Evolutionary conservation across 1,140 invertebrate species (phyloP).

Genomic region (Sinella curviseta): DNA sequence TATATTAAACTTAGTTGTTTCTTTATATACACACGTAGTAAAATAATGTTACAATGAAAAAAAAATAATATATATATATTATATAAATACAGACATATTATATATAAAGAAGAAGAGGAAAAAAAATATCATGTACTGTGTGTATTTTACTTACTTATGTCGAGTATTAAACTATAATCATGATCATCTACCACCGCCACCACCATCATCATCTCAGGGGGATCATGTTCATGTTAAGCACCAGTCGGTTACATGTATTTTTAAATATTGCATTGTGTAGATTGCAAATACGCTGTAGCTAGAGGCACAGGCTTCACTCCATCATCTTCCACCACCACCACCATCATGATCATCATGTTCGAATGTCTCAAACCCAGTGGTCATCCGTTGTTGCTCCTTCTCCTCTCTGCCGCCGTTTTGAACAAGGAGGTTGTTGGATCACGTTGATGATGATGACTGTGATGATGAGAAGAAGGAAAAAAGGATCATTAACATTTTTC

Average conservation of each 20-base stretch:
- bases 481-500: conserved; percentile 21
- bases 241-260: not conserved
- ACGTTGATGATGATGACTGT: not conserved
- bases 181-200: not conserved
- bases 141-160: not conserved
- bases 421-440: not conserved
- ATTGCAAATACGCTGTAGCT: not conserved
- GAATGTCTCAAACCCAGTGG: conserved; percentile 24
- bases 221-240: not conserved
- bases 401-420: conserved; percentile 2
- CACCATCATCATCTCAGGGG: not conserved
- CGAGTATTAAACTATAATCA: not conserved
- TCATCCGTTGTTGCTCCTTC: not conserved
- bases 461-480: not conserved
- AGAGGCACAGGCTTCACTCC: conserved; percentile 11
- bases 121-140: not conserved
- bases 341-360: not conserved
- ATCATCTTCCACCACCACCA: not conserved
- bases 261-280: not conserved
- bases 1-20: not conserved
- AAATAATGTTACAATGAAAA: not conserved
- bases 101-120: not conserved
- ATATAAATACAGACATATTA: not conserved
- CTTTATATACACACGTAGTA: not conserved
- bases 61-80: not conserved